Conservation (phyloP, 1,140 invertebrate genomes). For the Hypsibius dujardini region DNA sequence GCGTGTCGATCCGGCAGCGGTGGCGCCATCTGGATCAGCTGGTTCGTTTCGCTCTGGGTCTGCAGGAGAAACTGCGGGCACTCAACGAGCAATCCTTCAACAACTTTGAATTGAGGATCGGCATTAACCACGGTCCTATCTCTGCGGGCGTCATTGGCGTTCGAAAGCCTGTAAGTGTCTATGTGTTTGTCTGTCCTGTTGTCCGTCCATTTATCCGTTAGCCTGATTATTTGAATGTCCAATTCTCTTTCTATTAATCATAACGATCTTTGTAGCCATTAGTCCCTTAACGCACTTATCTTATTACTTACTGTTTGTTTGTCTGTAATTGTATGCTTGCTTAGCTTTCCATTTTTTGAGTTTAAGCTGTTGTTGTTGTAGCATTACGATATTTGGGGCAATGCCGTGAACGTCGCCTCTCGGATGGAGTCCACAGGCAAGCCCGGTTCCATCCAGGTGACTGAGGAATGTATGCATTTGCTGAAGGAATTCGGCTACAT, state of each 20-base stretch:
- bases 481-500: constrained; percentile 66
- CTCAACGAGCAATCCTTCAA: constrained; percentile 91
- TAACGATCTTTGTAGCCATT: neutral
- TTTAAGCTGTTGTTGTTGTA: constrained; percentile 2
- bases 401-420: constrained; percentile 84
- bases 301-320: neutral
- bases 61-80: constrained; percentile 65
- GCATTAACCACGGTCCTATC: constrained; percentile 80
- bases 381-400: constrained; percentile 44
- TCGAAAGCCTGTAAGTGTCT: constrained; percentile 46
- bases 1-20: constrained; percentile 46
- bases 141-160: constrained; percentile 85
- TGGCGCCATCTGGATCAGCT: constrained; percentile 67
- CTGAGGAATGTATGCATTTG: constrained; percentile 71
- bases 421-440: constrained; percentile 91
- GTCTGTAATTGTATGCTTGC: neutral
- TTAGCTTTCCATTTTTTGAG: too few relatives aligned
- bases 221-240: neutral
- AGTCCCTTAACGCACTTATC: neutral
- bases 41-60: constrained; percentile 71
- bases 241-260: constrained; percentile 13
- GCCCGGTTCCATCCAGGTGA: constrained; percentile 81
- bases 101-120: constrained; percentile 81
- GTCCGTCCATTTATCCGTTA: neutral
- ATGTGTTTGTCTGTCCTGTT: neutral